phyloP scores from a whole-genome alignment of 2,888 invertebrate species.

The Cistogaster globosa region DNA sequence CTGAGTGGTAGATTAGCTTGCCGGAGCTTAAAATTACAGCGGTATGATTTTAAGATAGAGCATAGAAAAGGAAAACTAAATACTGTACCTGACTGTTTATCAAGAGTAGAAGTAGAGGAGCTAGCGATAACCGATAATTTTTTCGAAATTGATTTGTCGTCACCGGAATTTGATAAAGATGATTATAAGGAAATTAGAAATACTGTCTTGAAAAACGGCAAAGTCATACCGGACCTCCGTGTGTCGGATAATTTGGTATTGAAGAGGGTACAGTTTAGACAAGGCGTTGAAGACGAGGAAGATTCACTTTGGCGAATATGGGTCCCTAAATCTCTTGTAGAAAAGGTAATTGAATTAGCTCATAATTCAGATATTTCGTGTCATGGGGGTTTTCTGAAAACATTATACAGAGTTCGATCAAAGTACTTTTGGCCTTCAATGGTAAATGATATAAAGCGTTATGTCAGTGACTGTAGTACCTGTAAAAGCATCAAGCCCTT shows the following conservation, averaged over 20 bases:
- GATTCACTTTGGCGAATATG: conserved; percentile 22
- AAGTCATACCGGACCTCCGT: not conserved
- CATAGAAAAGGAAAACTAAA: not conserved
- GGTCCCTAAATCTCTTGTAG: not conserved
- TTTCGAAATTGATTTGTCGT: not conserved
- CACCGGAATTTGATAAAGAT: not conserved
- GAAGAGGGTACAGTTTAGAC: not conserved
- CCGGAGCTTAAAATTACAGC: too few relatives aligned
- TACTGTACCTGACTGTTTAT: not conserved
- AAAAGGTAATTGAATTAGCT: not conserved
- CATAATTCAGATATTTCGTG: too few relatives aligned
- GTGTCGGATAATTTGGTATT: conserved; percentile 14
- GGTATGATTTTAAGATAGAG: too few relatives aligned
- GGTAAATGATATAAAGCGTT: not conserved
- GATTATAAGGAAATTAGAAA: not conserved
- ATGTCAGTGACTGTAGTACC: not conserved
- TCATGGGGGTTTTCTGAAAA: too few relatives aligned
- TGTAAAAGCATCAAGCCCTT: not conserved
- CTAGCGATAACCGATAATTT: too few relatives aligned
- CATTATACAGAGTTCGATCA: too few relatives aligned
- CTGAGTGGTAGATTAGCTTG: too few relatives aligned
- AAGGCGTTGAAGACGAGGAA: conserved; percentile 10
- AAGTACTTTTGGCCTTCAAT: not conserved
- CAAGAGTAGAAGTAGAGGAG: not conserved
- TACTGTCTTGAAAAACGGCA: not conserved